Evolutionary conservation across 92 coral and sea anemone genomes (phyloP).

Genomic region (Plumapathes pennacea): DNA sequence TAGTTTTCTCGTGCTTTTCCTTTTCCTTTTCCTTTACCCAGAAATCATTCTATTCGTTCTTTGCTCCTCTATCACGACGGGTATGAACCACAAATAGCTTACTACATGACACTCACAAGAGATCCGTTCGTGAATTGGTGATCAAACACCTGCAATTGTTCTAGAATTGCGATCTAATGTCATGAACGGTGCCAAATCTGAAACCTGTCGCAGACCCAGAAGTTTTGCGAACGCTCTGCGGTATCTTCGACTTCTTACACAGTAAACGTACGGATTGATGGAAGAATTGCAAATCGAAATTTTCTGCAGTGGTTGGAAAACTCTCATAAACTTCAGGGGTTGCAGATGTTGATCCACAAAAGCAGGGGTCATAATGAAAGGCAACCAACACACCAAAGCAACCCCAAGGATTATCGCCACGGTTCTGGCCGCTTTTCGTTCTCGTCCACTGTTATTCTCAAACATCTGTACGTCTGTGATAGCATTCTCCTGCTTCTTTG

Average conservation of each 20-base stretch:
- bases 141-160: too few species aligned
- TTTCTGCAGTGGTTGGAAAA: not conserved
- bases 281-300: conserved; percentile 42
- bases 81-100: too few species aligned
- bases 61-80: too few species aligned
- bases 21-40: too few species aligned
- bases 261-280: conserved; percentile 57
- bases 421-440: conserved; percentile 24
- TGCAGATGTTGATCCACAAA: not conserved
- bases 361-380: not conserved
- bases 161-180: too few species aligned
- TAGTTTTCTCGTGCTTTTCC: too few species aligned
- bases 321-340: not conserved
- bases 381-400: conserved; percentile 17
- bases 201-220: not conserved
- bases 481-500: conserved; percentile 31
- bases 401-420: conserved; percentile 16
- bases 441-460: not conserved
- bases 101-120: too few species aligned
- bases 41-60: too few species aligned
- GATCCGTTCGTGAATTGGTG: too few species aligned
- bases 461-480: not conserved
- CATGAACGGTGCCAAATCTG: not conserved
- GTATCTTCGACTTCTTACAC: conserved; percentile 33
- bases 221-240: conserved; percentile 20